phyloP scores from a whole-genome alignment of 2,113 vertebrate species.

The Poeciliopsis prolifica region DNA sequence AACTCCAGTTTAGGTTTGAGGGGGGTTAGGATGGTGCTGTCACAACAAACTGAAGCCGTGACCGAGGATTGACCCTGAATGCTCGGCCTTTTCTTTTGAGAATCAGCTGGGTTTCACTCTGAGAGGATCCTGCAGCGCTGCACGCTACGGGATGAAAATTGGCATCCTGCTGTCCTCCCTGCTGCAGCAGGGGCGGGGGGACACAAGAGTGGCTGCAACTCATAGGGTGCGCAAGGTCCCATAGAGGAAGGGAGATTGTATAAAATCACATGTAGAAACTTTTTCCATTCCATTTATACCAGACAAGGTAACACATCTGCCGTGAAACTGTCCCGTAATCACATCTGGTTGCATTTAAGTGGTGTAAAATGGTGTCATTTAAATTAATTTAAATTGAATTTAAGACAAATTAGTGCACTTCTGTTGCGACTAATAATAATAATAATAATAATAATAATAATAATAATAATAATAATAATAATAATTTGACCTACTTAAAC shows the following conservation, averaged over 20 bases:
- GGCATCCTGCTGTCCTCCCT: too few relatives aligned
- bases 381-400: too few relatives aligned
- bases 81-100: constrained; percentile 24
- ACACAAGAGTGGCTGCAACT: background rate
- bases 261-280: background rate
- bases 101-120: constrained; percentile 51
- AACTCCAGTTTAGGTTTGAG: constrained; percentile 56
- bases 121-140: constrained; percentile 20
- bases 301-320: background rate
- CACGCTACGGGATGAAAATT: too few relatives aligned
- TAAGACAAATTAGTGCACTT: too few relatives aligned
- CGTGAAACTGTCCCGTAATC: background rate
- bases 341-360: background rate
- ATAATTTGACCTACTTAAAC: too few relatives aligned
- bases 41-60: constrained; percentile 68
- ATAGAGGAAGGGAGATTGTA: background rate
- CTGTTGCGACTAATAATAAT: too few relatives aligned
- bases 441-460: too few relatives aligned
- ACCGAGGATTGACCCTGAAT: constrained; percentile 66
- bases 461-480: too few relatives aligned
- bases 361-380: background rate
- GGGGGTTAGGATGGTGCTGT: constrained; percentile 52
- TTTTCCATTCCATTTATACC: background rate
- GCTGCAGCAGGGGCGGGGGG: too few relatives aligned
- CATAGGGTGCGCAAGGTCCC: background rate